Conservation (phyloP, 2,113 vertebrate genomes). For the Rhegmatorhina hoffmannsi region DNA sequence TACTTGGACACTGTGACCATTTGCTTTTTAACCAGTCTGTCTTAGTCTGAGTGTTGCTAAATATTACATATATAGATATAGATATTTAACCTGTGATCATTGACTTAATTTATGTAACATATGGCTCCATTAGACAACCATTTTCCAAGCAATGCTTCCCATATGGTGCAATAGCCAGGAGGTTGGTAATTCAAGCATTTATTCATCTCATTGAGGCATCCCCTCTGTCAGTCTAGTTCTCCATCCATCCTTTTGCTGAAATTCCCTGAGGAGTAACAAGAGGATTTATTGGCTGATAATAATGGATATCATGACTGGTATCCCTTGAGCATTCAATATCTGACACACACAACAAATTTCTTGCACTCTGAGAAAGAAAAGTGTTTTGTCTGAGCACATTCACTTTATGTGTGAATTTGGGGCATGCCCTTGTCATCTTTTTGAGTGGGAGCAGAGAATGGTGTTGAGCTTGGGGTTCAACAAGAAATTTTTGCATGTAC, state of each 20-base stretch:
- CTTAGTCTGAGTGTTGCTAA: neutral
- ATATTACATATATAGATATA: neutral
- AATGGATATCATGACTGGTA: constrained; percentile 53
- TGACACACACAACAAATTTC: constrained; percentile 46
- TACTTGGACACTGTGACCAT: neutral
- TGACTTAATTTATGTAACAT: neutral
- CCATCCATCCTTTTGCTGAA: constrained; percentile 42
- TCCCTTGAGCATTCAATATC: constrained; percentile 47
- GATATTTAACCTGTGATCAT: constrained; percentile 1
- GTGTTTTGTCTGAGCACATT: neutral
- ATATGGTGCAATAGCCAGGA: constrained; percentile 22
- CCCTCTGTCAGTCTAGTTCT: constrained; percentile 46
- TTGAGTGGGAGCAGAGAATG: neutral
- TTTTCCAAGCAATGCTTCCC: constrained; percentile 35
- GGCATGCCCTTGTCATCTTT: neutral
- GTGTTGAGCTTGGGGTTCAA: neutral
- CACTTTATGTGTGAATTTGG: neutral
- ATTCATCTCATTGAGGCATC: constrained; percentile 44
- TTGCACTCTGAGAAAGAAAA: neutral
- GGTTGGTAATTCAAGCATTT: constrained; percentile 46
- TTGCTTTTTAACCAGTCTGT: neutral
- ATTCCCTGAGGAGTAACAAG: constrained; percentile 44
- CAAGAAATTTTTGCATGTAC: neutral
- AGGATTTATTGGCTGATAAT: constrained; percentile 61
- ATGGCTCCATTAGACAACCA: constrained; percentile 14